Evolutionary conservation across 2,888 invertebrate species (phyloP), one percentile per base, ranked within the genome.

Genomic region (Tetragonula carbonaria): DNA sequence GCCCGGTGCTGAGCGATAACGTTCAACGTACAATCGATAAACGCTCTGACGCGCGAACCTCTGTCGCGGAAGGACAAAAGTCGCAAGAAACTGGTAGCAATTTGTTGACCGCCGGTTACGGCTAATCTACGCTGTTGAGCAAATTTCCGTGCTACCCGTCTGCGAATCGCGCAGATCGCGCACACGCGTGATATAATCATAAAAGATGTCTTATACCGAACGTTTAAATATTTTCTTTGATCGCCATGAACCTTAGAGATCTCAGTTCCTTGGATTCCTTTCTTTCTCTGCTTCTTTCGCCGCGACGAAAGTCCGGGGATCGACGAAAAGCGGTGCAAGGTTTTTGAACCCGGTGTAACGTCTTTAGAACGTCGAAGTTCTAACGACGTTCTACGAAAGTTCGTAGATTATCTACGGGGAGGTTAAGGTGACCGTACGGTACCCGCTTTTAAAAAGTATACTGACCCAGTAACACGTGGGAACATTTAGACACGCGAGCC

Each of bases 401-500:
- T 79, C 38, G 63, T 76, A 84, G 89, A 88, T 90, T 84, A 90
- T 82, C 68, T 66, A 70, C 80, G 72, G 45, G 0, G 1, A 0
- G 87, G 87, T 84, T 86, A 85, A 89, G 90, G 90, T 87, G 90
- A 89, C 84, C 83, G 87, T 90, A 90, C 90, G 90, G 90, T 90
- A 90, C 87, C 51, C 82, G 85, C 78, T 80, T 88, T 89, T 87
- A 90, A 90, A 89, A 90, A 90, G 89, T 90, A 90, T 90, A 90
- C 85, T 90, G 90, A 90, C 90, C 90, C 87, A 90, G 90, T 90
- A 90, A 90, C 84, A 90, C 90, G 90, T 90, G 90, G 89, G 90
- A 90, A 90, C 86, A 84, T 87, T 90, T 89, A 90, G 86, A 86
- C 80, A 77, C 79, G 74, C 73, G 66, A 57, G 81, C 85, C 73